phyloP scores from a whole-genome alignment of 2,888 invertebrate genomes.

The Platyscelio sp. region DNA sequence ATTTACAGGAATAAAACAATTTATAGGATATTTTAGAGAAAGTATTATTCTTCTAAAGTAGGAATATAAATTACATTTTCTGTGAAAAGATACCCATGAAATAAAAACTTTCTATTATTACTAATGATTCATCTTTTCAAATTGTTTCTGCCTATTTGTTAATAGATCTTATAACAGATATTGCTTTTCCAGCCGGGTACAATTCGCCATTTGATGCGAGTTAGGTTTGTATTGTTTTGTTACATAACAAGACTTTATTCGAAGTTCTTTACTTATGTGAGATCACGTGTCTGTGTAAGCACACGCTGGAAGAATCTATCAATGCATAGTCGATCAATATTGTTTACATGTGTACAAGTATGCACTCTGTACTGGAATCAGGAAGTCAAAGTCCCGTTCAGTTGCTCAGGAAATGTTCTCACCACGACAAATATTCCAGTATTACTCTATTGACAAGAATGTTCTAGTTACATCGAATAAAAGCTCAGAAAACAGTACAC shows the following conservation, averaged over 20 bases:
- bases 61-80: too few relatives aligned
- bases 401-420: slow-evolving; percentile 46
- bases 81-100: too few relatives aligned
- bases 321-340: slow-evolving; percentile 54
- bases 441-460: slow-evolving; percentile 50
- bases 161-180: slow-evolving; percentile 34
- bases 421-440: slow-evolving; percentile 61
- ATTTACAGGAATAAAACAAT: too few relatives aligned
- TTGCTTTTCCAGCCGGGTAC: slow-evolving; percentile 37
- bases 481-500: too few relatives aligned
- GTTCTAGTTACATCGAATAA: slow-evolving; percentile 36
- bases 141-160: slow-evolving; percentile 15
- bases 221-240: slow-evolving; percentile 57
- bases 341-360: slow-evolving; percentile 59
- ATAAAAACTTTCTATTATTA: slow-evolving; percentile 17
- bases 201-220: slow-evolving; percentile 49
- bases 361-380: slow-evolving; percentile 54
- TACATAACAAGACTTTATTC: slow-evolving; percentile 46
- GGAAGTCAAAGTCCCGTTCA: slow-evolving; percentile 62
- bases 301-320: slow-evolving; percentile 46
- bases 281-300: not conserved
- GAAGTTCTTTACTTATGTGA: not conserved
- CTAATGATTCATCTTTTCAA: slow-evolving; percentile 16
- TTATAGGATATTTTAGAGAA: too few relatives aligned
- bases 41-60: too few relatives aligned